Conservation (phyloP, 1,140 invertebrate species). For the Psilanteris sp. region DNA sequence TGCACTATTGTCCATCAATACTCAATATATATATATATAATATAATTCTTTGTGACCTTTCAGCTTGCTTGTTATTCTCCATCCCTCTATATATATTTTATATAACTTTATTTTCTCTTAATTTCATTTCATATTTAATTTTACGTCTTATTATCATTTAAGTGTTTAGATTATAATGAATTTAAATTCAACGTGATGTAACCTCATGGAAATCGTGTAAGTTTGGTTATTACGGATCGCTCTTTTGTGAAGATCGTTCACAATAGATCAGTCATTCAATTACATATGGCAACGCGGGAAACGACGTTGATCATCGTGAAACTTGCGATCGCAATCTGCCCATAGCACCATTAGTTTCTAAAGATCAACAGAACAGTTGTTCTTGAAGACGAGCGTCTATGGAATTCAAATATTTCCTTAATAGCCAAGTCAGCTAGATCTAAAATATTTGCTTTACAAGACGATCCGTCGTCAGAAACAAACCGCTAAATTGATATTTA, state of each 20-base stretch:
- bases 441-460: too few species aligned
- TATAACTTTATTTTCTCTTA: conserved; percentile 6
- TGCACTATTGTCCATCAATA: conserved; percentile 74
- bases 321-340: conserved; percentile 6
- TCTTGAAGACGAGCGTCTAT: not conserved
- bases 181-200: conserved; percentile 50
- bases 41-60: conserved; percentile 60
- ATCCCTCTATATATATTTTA: conserved; percentile 37
- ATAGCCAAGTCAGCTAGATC: too few species aligned
- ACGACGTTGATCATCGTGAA: conserved; percentile 26
- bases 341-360: conserved; percentile 50
- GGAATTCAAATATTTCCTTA: not conserved
- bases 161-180: conserved; percentile 30
- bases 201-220: conserved; percentile 27
- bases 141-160: conserved; percentile 3
- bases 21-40: conserved; percentile 68
- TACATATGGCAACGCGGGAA: conserved; percentile 41
- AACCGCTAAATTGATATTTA: too few species aligned
- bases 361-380: conserved; percentile 2
- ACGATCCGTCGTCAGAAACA: too few species aligned
- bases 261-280: too few species aligned
- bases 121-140: conserved; percentile 5
- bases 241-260: too few species aligned
- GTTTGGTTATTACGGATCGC: not conserved
- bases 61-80: conserved; percentile 10